Percentiles rank a stretch among this genome's conserved stretches.
phyloP scores from a whole-genome alignment of 2,113 vertebrate genomes.

The Chaetodon trifascialis region DNA sequence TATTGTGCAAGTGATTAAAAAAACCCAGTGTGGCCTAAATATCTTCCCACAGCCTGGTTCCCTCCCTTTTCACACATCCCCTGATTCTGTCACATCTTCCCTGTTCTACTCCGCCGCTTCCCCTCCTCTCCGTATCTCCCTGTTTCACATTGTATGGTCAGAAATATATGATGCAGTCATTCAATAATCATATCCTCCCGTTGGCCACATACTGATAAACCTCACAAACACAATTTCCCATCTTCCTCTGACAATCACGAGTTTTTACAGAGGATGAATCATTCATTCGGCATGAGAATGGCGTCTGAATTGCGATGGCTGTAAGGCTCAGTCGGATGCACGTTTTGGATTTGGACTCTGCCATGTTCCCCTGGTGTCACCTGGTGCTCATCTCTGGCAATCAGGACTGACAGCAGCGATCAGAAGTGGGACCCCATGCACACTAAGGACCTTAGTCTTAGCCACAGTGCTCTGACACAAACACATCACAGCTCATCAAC shows the following conservation, averaged over 20 bases:
- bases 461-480: slow-evolving; percentile 34
- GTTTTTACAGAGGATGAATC: slow-evolving; percentile 55
- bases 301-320: slow-evolving; percentile 22
- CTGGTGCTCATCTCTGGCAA: slow-evolving; percentile 50
- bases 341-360: slow-evolving; percentile 16
- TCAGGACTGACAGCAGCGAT: slow-evolving; percentile 51
- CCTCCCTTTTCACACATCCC: slow-evolving; percentile 72
- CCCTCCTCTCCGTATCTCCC: slow-evolving; percentile 50
- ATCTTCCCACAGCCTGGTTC: slow-evolving; percentile 66
- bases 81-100: slow-evolving; percentile 72
- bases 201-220: slow-evolving; percentile 61
- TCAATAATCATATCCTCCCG: slow-evolving; percentile 61
- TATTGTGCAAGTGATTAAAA: slow-evolving; percentile 70
- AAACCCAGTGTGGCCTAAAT: slow-evolving; percentile 69
- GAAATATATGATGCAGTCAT: slow-evolving; percentile 51
- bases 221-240: slow-evolving; percentile 41
- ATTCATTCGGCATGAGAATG: slow-evolving; percentile 51
- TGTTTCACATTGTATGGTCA: slow-evolving; percentile 57
- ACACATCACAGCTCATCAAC: slow-evolving; percentile 64
- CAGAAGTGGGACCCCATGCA: slow-evolving; percentile 57
- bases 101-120: slow-evolving; percentile 52
- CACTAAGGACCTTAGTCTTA: slow-evolving; percentile 35
- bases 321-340: slow-evolving; percentile 13
- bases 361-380: slow-evolving; percentile 25
- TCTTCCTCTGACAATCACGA: slow-evolving; percentile 48